Conservation (phyloP, 2,888 invertebrate species). For the Sphaerophoria taeniata region DNA sequence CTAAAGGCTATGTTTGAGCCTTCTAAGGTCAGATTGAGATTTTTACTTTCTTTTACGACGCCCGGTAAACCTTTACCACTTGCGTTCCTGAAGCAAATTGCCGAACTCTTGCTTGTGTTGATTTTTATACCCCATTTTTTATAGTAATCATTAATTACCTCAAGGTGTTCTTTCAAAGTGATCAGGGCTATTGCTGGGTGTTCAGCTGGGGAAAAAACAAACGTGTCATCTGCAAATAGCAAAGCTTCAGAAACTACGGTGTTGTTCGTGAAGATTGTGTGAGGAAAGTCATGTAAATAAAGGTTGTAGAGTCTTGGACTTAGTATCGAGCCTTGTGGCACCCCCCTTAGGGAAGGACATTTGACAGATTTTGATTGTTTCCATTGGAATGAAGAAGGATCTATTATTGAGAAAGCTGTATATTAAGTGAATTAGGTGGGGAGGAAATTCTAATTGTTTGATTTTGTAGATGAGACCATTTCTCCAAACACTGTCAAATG, state of each 20-base stretch:
- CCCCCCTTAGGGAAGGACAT: neutral
- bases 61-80: neutral
- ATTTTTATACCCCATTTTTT: neutral
- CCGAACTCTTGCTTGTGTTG: neutral
- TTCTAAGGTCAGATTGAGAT: neutral
- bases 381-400: neutral
- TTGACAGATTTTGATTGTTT: neutral
- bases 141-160: neutral
- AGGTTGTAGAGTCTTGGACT: neutral
- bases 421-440: neutral
- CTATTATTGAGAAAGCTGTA: neutral
- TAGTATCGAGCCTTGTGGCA: neutral
- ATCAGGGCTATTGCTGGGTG: neutral
- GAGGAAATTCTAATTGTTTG: neutral
- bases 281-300: neutral
- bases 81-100: neutral
- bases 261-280: neutral
- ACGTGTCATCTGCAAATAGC: neutral
- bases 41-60: neutral
- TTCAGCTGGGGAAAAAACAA: neutral
- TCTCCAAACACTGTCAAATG: slow-evolving; percentile 2
- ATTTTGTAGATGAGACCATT: neutral
- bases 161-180: neutral
- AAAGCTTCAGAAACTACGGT: neutral
- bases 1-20: neutral